Percentiles rank a stretch among this genome's conserved stretches.
These are phyloP conservation scores for Anser brachyrhynchus DNA, from an alignment of 2,113 vertebrate genomes.

Conservation along the genomic window DNA sequence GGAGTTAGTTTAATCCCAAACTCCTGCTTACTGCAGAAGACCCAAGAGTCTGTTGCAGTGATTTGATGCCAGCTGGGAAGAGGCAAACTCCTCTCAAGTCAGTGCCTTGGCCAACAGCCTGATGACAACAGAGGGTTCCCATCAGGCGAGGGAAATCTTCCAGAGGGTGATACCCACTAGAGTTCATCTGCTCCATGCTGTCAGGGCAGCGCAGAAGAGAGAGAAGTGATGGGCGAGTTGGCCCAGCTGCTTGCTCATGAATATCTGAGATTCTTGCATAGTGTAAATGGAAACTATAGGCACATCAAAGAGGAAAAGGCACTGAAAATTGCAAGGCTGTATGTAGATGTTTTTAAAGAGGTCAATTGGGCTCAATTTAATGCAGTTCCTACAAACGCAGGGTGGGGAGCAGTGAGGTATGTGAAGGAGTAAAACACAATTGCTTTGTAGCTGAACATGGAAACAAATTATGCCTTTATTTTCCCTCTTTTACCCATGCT, in stretches of 20 bases:
- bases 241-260: constrained; percentile 58
- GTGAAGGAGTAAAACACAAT: neutral
- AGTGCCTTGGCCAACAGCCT: constrained; percentile 45
- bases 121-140: constrained; percentile 56
- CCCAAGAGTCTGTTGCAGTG: neutral
- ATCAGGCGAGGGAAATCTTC: constrained; percentile 62
- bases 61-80: constrained; percentile 51
- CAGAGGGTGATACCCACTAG: constrained; percentile 49
- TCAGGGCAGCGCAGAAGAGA: constrained; percentile 30
- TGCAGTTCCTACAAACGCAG: neutral
- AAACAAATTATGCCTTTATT: neutral
- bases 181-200: constrained; percentile 49
- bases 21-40: neutral
- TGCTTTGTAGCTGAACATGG: neutral
- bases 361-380: neutral
- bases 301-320: constrained; percentile 39
- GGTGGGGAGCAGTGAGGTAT: neutral
- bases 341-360: neutral
- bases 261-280: constrained; percentile 39
- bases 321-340: neutral
- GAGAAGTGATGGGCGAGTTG: constrained; percentile 51
- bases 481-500: neutral
- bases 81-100: constrained; percentile 33
- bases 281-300: neutral
- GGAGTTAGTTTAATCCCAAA: neutral